Evolutionary conservation across 1,140 invertebrate genomes (phyloP), one percentile per base, ranked within the genome.

Genomic region (Diuraphis noxia): DNA sequence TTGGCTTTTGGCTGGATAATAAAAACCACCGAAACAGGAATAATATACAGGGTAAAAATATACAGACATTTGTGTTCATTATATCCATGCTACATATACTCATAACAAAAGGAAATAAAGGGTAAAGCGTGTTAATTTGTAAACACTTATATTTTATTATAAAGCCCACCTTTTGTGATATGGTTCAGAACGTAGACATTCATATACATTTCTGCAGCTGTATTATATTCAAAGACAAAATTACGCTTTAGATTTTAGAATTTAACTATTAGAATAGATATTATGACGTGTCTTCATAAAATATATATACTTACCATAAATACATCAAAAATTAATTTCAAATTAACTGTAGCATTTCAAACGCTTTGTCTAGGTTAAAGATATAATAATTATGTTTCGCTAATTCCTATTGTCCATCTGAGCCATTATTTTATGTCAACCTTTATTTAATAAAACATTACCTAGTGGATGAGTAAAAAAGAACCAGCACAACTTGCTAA

Each of bases 61-160:
- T 46, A 49, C 43, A 49, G 8, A 19, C n/a, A 56, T 88, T 88
- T 56, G 23, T 56, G 86, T 36, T 38, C 85, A n/a, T 87, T 56
- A 40, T 56, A 46, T 21, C 3, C 82, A n/a, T 34, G 41, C 82
- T 30, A 41, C 40, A 43, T 52, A 38, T 52, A 38, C 85, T 87
- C 30, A 36, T 19, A 36, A 87, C 34, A 87, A 52, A 87, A 52
- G 21, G 21, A 87, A 87, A 56, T 87, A 87, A 56, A 56, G 30
- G 41, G 82, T 85, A 43, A 46, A 85, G n/a, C 82, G n/a, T 85
- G 30, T 85, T 85, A 85, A 85, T 85, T 43, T 43, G 36, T 43
- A 85, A 43, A 85, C 38, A 82, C 38, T 43, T 43, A 85, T 85
- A 43, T 85, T 85, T 34, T 85, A 85, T 85, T 46, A 5, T 43